These are phyloP conservation scores for Bimastos eiseni DNA, from an alignment of 2,888 invertebrate genomes.

Conservation along the genomic window DNA sequence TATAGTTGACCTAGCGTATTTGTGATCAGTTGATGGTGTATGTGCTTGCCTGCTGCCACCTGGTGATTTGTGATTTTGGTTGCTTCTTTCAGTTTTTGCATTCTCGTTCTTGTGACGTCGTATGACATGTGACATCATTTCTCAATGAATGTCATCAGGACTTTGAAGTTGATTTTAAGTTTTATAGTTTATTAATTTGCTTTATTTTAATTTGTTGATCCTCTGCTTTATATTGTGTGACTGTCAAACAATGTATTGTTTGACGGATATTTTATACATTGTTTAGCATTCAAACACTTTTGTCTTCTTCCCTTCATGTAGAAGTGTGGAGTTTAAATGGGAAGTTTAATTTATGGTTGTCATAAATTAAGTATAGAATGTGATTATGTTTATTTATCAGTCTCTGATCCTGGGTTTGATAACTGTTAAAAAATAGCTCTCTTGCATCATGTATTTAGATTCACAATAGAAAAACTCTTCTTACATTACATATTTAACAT, in stretches of 20 bases:
- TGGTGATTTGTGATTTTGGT: too few species aligned
- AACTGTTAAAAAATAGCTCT: neutral
- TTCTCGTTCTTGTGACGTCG: neutral
- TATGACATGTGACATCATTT: neutral
- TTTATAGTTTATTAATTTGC: neutral
- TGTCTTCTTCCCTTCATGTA: neutral
- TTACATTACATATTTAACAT: too few species aligned
- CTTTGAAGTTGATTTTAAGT: neutral
- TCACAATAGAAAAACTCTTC: too few species aligned
- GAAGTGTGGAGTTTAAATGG: neutral
- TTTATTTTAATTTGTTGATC: slow-evolving; percentile 13
- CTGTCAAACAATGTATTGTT: neutral
- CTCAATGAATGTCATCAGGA: neutral
- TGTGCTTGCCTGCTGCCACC: neutral
- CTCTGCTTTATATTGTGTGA: neutral
- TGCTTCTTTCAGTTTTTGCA: neutral
- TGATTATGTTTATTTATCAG: neutral
- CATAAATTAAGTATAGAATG: neutral
- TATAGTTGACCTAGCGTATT: too few species aligned
- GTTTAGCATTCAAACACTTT: neutral
- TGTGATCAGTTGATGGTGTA: neutral
- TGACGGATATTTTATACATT: neutral
- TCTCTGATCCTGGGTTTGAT: neutral
- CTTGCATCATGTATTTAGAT: too few species aligned
- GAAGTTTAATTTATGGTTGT: neutral